Percentiles rank a stretch among this genome's conserved stretches.
Evolutionary conservation across 2,113 vertebrate genomes (phyloP).

Genomic region (Callithrix jacchus): DNA sequence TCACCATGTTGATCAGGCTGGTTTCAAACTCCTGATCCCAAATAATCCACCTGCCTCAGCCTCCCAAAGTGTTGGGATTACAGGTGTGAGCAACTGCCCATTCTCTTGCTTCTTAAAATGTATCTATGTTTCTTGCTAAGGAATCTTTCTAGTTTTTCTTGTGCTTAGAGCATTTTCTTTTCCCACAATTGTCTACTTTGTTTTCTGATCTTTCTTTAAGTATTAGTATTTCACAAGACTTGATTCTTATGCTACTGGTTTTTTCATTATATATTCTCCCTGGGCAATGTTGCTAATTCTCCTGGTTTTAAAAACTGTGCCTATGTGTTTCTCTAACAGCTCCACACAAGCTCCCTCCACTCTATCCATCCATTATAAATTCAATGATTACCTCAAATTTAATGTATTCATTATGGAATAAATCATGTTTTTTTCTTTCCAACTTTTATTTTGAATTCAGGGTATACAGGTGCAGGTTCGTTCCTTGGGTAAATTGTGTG

Average conservation of each 20-base stretch:
- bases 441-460: too few relatives aligned
- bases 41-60: too few relatives aligned
- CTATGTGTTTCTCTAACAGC: background rate
- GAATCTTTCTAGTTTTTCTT: background rate
- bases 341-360: background rate
- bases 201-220: background rate
- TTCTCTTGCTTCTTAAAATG: too few relatives aligned
- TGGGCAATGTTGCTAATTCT: background rate
- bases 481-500: too few relatives aligned
- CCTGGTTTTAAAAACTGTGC: background rate
- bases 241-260: background rate
- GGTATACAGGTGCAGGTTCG: too few relatives aligned
- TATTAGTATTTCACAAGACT: background rate
- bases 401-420: background rate
- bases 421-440: too few relatives aligned
- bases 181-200: background rate
- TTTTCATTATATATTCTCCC: background rate
- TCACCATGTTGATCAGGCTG: too few relatives aligned
- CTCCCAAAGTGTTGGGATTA: too few relatives aligned
- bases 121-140: too few relatives aligned
- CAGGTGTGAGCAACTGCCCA: too few relatives aligned
- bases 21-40: too few relatives aligned
- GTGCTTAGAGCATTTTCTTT: background rate
- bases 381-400: background rate
- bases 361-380: background rate